Conservation (phyloP, 1,140 invertebrate genomes). For the Anagrus nilaparvatae region DNA sequence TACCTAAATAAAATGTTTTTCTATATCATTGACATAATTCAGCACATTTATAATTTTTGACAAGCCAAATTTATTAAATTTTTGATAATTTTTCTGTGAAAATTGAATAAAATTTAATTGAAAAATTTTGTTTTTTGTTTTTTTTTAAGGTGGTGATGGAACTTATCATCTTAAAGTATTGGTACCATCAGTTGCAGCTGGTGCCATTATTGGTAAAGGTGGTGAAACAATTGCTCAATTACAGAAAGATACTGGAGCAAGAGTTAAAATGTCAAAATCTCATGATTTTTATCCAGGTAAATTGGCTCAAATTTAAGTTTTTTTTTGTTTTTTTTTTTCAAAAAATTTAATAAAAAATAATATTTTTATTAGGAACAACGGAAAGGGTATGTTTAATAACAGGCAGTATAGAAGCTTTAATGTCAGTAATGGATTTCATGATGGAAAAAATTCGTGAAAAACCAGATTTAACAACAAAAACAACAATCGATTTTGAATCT, state of each 20-base stretch:
- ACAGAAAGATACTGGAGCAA: slow-evolving; percentile 89
- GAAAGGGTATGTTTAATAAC: slow-evolving; percentile 96
- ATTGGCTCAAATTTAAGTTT: slow-evolving; percentile 20
- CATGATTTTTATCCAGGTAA: slow-evolving; percentile 96
- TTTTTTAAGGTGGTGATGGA: slow-evolving; percentile 53
- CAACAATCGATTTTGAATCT: slow-evolving; percentile 56
- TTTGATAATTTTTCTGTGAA: slow-evolving; percentile 15
- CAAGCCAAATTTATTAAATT: too few relatives aligned
- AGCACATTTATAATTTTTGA: too few relatives aligned
- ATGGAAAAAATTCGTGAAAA: slow-evolving; percentile 98
- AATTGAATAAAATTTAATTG: slow-evolving; percentile 15
- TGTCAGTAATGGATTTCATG: slow-evolving; percentile 90
- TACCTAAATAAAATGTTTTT: slow-evolving; percentile 8
- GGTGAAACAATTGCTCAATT: slow-evolving; percentile 94
- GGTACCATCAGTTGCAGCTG: slow-evolving; percentile 90
- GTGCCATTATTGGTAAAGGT: slow-evolving; percentile 95
- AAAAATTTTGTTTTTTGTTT: slow-evolving; percentile 13
- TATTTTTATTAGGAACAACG: slow-evolving; percentile 66
- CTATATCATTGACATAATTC: slow-evolving; percentile 16
- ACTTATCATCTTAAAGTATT: slow-evolving; percentile 91
- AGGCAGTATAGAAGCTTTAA: slow-evolving; percentile 84
- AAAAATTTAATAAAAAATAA: background rate
- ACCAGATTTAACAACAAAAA: slow-evolving; percentile 78
- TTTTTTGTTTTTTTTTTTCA: background rate
- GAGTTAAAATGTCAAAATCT: slow-evolving; percentile 97